Evolutionary conservation across 2,888 invertebrate genomes (phyloP).

Genomic region (Labia minor): DNA sequence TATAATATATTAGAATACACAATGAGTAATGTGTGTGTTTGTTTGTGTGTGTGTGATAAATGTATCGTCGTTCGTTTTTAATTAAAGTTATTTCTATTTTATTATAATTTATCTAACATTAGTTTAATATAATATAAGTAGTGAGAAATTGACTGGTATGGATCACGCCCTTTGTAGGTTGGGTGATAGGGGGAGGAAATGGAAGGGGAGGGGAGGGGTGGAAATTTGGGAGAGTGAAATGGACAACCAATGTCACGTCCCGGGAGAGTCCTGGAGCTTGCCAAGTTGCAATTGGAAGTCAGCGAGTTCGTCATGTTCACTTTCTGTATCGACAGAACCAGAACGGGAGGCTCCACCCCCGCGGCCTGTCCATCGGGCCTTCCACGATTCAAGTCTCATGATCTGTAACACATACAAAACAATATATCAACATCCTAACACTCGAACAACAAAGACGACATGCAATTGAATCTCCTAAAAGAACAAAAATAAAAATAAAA

Average conservation of each 20-base stretch:
- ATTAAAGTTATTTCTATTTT: neutral
- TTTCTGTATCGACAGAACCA: constrained; percentile 38
- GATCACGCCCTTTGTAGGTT: too few relatives aligned
- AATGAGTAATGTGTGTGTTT: too few relatives aligned
- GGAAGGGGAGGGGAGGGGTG: too few relatives aligned
- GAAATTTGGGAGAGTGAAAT: too few relatives aligned
- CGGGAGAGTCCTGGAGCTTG: neutral
- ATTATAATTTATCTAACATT: neutral
- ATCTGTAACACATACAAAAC: too few relatives aligned
- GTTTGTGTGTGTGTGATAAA: too few relatives aligned
- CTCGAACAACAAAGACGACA: too few relatives aligned
- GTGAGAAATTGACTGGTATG: neutral
- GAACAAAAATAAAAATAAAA: too few relatives aligned
- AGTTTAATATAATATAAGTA: neutral
- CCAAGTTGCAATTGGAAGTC: constrained; percentile 29
- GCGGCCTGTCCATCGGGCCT: constrained; percentile 35
- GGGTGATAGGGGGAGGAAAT: neutral
- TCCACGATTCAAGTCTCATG: constrained; percentile 61
- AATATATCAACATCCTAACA: too few relatives aligned
- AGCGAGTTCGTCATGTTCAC: constrained; percentile 41
- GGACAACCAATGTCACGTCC: neutral
- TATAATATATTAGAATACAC: too few relatives aligned
- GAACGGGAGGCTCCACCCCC: constrained; percentile 34
- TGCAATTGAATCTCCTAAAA: too few relatives aligned
- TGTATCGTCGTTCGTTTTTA: neutral